Conservation (phyloP, 2,113 vertebrate genomes). For the Entosphenus tridentatus region DNA sequence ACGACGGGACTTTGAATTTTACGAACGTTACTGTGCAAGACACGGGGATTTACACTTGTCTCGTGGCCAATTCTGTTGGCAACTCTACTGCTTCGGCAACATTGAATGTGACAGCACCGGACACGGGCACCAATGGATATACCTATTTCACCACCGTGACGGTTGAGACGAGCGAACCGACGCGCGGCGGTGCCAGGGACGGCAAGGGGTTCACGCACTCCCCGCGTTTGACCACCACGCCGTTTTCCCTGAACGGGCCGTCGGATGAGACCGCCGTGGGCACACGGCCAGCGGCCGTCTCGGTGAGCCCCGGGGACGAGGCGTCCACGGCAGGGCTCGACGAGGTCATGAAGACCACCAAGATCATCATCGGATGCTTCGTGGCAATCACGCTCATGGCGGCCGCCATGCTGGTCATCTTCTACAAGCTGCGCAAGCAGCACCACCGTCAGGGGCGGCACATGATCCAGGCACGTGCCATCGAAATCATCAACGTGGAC, state of each 20-base stretch:
- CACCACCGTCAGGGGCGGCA: conserved; percentile 91
- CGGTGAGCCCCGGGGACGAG: conserved; percentile 32
- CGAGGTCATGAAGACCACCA: conserved; percentile 96
- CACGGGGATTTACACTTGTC: conserved; percentile 80
- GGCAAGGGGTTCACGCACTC: conserved; percentile 53
- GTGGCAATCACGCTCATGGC: conserved; percentile 80
- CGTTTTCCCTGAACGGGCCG: conserved; percentile 77
- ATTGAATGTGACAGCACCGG: conserved; percentile 76
- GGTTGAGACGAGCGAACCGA: conserved; percentile 63
- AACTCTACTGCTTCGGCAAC: conserved; percentile 90
- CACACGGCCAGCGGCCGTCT: conserved; percentile 50
- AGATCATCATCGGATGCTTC: conserved; percentile 97
- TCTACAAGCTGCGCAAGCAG: conserved; percentile 90
- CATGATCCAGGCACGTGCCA: conserved; percentile 57
- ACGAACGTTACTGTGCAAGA: conserved; percentile 59
- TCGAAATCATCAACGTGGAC: conserved; percentile 80
- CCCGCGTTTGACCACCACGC: conserved; percentile 66
- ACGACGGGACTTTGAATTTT: conserved; percentile 83
- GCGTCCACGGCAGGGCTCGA: conserved; percentile 56
- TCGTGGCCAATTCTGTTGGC: conserved; percentile 92
- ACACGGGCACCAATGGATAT: conserved; percentile 73
- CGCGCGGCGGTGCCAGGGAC: conserved; percentile 50
- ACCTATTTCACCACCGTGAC: conserved; percentile 93
- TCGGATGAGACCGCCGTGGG: conserved; percentile 70
- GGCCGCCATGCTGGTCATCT: conserved; percentile 80